A percentile compares a stretch with the other conserved stretches of the same genome.
Conservation (phyloP, 1,140 invertebrate genomes). For the Ceratitis capitata region DNA sequence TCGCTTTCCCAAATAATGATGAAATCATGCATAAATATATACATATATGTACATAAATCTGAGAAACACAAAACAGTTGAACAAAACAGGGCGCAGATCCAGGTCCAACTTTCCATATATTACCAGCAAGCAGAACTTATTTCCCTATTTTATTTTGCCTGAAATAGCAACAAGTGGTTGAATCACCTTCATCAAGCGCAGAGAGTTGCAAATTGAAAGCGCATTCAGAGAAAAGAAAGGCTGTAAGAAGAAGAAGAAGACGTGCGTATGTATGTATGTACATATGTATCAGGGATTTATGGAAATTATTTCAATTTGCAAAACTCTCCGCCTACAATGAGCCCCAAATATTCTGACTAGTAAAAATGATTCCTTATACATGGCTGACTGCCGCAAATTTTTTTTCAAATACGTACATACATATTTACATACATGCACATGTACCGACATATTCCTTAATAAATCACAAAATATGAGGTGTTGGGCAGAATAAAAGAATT, state of each 20-base stretch:
- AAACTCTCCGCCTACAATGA: too few species aligned
- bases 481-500: not conserved
- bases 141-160: too few species aligned
- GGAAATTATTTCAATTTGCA: not conserved
- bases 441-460: not conserved
- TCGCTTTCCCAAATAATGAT: too few species aligned
- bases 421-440: not conserved
- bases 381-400: too few species aligned
- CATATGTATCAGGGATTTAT: not conserved
- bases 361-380: not conserved
- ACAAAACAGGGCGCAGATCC: too few species aligned
- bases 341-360: not conserved
- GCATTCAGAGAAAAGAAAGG: not conserved
- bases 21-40: too few species aligned
- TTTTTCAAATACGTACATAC: not conserved
- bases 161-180: not conserved
- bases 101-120: too few species aligned
- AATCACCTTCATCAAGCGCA: not conserved
- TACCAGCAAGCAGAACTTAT: too few species aligned
- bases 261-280: too few species aligned
- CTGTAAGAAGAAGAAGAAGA: too few species aligned
- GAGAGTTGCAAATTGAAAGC: not conserved
- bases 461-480: not conserved
- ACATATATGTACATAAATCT: too few species aligned
- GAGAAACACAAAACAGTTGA: too few species aligned